phyloP scores from a whole-genome alignment of 2,888 invertebrate species.

The Eilema griseolum region DNA sequence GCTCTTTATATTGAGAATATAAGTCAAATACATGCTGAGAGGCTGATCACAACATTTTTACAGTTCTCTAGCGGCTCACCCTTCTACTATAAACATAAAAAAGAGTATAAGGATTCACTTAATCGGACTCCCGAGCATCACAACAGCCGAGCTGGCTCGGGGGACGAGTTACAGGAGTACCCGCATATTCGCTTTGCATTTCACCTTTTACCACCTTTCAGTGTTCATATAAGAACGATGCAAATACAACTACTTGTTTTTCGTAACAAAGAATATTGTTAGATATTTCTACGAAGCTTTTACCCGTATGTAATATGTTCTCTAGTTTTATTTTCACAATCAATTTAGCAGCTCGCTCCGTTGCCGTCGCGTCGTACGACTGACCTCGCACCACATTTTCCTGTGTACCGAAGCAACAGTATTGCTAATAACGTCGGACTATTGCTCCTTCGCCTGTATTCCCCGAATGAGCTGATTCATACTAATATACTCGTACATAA shows the following conservation, averaged over 20 bases:
- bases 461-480: neutral
- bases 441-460: neutral
- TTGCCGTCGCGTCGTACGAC: neutral
- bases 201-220: neutral
- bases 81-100: neutral
- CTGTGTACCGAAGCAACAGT: constrained; percentile 15
- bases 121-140: neutral
- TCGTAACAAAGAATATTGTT: neutral
- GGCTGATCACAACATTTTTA: neutral
- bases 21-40: neutral
- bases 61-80: neutral
- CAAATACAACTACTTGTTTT: neutral
- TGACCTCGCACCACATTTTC: constrained; percentile 11
- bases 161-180: neutral
- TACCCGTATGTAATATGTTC: neutral
- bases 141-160: neutral
- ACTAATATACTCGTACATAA: no score
- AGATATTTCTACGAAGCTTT: neutral
- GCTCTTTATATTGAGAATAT: neutral
- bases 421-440: neutral
- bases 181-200: neutral
- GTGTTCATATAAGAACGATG: neutral
- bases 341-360: constrained; percentile 11
- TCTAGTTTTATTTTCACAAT: neutral
- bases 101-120: neutral